phyloP scores from a whole-genome alignment of 2,797 vertebrate species.

The Nannoperca obscura region DNA sequence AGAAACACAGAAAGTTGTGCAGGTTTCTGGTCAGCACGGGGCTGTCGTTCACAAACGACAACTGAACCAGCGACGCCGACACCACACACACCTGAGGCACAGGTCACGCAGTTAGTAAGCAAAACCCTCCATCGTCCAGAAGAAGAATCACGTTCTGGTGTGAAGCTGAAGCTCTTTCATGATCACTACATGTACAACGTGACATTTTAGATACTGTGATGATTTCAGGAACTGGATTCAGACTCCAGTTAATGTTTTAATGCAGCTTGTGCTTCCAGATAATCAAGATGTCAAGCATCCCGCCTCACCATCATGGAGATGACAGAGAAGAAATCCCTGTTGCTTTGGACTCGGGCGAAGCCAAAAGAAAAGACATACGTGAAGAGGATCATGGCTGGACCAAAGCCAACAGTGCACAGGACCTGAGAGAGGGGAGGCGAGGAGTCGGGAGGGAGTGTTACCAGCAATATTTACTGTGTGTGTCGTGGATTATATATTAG shows the following conservation, averaged over 20 bases:
- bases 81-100: constrained; percentile 82
- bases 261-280: not conserved
- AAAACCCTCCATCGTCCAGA: not conserved
- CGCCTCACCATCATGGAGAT: constrained; percentile 88
- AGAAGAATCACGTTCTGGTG: not conserved
- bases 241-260: constrained; percentile 1
- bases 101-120: not conserved
- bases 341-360: constrained; percentile 88
- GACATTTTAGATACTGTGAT: not conserved
- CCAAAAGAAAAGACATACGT: constrained; percentile 90
- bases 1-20: constrained; percentile 82
- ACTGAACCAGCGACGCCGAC: constrained; percentile 82
- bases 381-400: constrained; percentile 88
- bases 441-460: not conserved
- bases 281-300: not conserved
- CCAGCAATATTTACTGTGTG: not conserved
- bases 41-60: constrained; percentile 76
- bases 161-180: not conserved
- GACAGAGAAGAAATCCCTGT: constrained; percentile 90
- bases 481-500: not conserved
- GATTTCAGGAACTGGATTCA: not conserved
- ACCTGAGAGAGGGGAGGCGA: constrained; percentile 75
- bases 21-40: constrained; percentile 70
- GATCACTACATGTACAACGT: no score
- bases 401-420: constrained; percentile 81